Percentiles rank a stretch among this genome's conserved stretches.
Evolutionary conservation across 2,797 vertebrate genomes (phyloP).

Genomic region (Pipistrellus pipistrellus): DNA sequence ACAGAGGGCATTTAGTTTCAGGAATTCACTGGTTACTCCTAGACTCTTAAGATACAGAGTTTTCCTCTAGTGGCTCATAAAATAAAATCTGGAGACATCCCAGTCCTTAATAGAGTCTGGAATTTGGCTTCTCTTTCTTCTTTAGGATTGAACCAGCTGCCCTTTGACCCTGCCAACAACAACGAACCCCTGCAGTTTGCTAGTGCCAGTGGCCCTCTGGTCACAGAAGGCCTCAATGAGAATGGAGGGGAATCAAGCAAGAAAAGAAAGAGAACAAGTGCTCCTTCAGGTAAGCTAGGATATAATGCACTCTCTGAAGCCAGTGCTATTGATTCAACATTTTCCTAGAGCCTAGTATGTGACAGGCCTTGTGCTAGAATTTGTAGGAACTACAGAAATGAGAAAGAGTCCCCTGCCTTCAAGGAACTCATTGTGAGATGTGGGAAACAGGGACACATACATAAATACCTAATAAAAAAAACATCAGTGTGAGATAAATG

Average conservation of each 20-base stretch:
- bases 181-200: slow-evolving; percentile 92
- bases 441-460: background rate
- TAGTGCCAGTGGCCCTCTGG: slow-evolving; percentile 88
- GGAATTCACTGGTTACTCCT: slow-evolving; percentile 35
- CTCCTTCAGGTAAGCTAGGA: slow-evolving; percentile 91
- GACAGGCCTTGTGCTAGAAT: background rate
- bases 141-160: slow-evolving; percentile 93
- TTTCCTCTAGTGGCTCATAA: slow-evolving; percentile 46
- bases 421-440: background rate
- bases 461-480: slow-evolving; percentile 3
- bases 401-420: slow-evolving; percentile 5
- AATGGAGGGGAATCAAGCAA: slow-evolving; percentile 92
- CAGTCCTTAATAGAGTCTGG: slow-evolving; percentile 80
- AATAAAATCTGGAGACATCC: slow-evolving; percentile 63
- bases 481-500: slow-evolving; percentile 36
- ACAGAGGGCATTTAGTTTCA: slow-evolving; percentile 53
- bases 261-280: slow-evolving; percentile 93
- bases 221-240: slow-evolving; percentile 90
- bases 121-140: slow-evolving; percentile 82
- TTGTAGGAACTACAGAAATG: slow-evolving; percentile 28
- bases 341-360: slow-evolving; percentile 20
- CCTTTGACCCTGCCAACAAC: slow-evolving; percentile 93
- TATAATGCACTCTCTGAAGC: slow-evolving; percentile 19
- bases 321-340: slow-evolving; percentile 48
- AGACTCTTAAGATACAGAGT: slow-evolving; percentile 22